Conservation (phyloP, 2,113 vertebrate genomes). For the Carassius auratus region DNA sequence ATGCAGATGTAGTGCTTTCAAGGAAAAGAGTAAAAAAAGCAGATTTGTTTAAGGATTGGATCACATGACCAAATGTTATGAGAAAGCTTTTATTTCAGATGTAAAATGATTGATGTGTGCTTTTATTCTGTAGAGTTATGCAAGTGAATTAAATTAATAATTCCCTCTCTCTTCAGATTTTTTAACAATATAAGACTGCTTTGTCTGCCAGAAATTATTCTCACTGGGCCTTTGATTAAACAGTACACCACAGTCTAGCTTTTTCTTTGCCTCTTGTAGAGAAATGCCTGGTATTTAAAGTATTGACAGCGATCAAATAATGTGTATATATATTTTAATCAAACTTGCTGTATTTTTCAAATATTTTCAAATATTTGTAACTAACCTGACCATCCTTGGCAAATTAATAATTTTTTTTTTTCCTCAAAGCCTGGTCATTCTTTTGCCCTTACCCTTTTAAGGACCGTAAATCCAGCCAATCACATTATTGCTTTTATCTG, state of each 20-base stretch:
- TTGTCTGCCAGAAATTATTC: background rate
- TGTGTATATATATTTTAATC: too few relatives aligned
- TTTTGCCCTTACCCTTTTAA: background rate
- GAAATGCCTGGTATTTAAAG: background rate
- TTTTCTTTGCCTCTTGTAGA: background rate
- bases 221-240: background rate
- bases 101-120: conserved; percentile 23
- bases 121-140: background rate
- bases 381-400: background rate
- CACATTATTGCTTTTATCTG: background rate
- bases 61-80: background rate
- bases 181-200: background rate
- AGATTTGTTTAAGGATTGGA: background rate
- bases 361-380: background rate
- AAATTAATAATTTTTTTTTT: background rate
- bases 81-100: conserved; percentile 1
- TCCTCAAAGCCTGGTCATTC: background rate
- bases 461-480: background rate
- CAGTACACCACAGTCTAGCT: background rate
- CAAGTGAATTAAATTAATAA: conserved; percentile 5
- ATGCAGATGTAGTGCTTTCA: background rate
- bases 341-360: too few relatives aligned
- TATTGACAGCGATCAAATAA: background rate
- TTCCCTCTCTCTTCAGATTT: conserved; percentile 9
- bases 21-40: background rate